Conservation (phyloP, 2,797 vertebrate genomes). For the Spondyliosoma cantharus region DNA sequence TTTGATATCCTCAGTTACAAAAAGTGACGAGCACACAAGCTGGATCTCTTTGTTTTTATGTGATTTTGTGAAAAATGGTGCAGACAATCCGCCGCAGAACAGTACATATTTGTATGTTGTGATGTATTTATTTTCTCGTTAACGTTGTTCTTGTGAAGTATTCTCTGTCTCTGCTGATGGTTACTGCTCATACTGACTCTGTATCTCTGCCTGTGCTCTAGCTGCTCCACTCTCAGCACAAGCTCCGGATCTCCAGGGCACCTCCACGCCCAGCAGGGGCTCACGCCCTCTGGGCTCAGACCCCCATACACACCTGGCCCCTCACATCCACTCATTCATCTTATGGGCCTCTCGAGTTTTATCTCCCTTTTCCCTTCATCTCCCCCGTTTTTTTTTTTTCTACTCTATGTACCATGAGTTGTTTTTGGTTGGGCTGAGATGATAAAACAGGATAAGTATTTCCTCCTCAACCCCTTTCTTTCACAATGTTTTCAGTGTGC, state of each 20-base stretch:
- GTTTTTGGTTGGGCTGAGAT: slow-evolving; percentile 41
- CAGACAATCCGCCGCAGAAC: slow-evolving; percentile 64
- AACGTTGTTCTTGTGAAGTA: slow-evolving; percentile 44
- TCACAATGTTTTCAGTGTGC: slow-evolving; percentile 45
- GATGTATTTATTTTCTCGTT: slow-evolving; percentile 19
- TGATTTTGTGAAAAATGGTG: slow-evolving; percentile 86
- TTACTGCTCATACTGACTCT: slow-evolving; percentile 76
- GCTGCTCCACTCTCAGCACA: slow-evolving; percentile 78
- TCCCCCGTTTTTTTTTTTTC: slow-evolving; percentile 30
- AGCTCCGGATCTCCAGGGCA: slow-evolving; percentile 78
- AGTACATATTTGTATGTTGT: slow-evolving; percentile 26
- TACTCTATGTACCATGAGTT: slow-evolving; percentile 33
- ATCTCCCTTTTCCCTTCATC: slow-evolving; percentile 48
- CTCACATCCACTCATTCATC: slow-evolving; percentile 66
- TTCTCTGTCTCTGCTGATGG: slow-evolving; percentile 64
- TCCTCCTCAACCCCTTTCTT: slow-evolving; percentile 44
- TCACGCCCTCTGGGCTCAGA: slow-evolving; percentile 79
- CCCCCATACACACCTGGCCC: slow-evolving; percentile 73
- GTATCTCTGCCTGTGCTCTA: slow-evolving; percentile 84
- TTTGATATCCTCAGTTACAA: slow-evolving; percentile 16
- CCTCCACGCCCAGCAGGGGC: slow-evolving; percentile 75
- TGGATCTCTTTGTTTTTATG: slow-evolving; percentile 81
- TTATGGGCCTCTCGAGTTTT: slow-evolving; percentile 55
- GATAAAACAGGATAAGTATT: slow-evolving; percentile 78
- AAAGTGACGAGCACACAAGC: slow-evolving; percentile 9